Base-by-base conservation (phyloP, 2,888 invertebrate genomes). In the Dasysyrphus albostriatus region DNA sequence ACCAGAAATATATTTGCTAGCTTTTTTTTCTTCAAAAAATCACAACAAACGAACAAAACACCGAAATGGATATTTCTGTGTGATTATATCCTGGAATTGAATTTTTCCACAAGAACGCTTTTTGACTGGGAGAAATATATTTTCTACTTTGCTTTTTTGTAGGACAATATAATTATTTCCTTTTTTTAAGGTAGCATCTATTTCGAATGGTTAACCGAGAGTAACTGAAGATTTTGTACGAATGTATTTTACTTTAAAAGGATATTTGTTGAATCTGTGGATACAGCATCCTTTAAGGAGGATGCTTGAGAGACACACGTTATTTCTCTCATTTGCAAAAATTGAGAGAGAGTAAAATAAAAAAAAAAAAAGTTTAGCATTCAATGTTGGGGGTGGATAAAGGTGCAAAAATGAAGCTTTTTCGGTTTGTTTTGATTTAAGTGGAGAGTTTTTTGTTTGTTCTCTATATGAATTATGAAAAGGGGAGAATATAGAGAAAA, bases 191-290 rank as follows among this genome's bases (percentile, higher is more conserved):
- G 58, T 42, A 82, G 49, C 82, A 85, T 85, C 85, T 82, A 82
- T 63, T 77, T 77, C 85, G 82, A 78, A 77, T 74, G 73, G 74
- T 78, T 78, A 78, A 63, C 85, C 77, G 85, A 85, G 85, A 85
- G 81, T 82, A 85, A 85, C 85, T 85, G 77, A 85, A 74, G 73
- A 70, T 78, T 56, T 73, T 67, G 44, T 67, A 70, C 70, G 74
- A 78, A 59, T 82, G 82, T 69, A 49, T 82, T 77, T 81, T 61
- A 77, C 73, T 82, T 84, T 78, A 78, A 82, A 85, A 85, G 77
- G 54, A 85, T 85, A 85, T 85, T 85, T 85, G 85, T 85, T 85
- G 85, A 85, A 78, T 85, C 74, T 85, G 49, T 29, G 32, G 51
- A 69, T 49, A 69, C 63, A 82, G 80, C 74, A 85, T 75, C 29